Percentiles rank a stretch among this genome's conserved stretches.
Evolutionary conservation across 2,797 vertebrate species (phyloP).

Genomic region (Chelmon rostratus): DNA sequence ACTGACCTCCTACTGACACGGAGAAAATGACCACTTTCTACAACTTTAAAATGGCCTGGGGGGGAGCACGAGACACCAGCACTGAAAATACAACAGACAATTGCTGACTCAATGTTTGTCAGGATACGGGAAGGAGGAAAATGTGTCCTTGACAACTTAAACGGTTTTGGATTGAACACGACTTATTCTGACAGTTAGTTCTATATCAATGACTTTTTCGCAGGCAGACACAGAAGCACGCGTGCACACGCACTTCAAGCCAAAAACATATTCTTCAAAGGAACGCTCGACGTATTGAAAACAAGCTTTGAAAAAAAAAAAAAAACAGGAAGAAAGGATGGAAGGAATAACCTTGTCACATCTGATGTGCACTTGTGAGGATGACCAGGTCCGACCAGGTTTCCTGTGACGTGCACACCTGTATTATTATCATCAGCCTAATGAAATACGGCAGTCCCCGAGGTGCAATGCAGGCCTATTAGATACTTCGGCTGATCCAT

Average conservation of each 20-base stretch:
- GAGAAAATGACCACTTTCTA: constrained; percentile 82
- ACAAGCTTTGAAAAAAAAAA: constrained; percentile 14
- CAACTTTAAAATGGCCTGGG: constrained; percentile 75
- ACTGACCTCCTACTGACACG: constrained; percentile 78
- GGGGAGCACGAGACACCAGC: constrained; percentile 63
- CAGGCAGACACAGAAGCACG: constrained; percentile 35
- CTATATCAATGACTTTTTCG: constrained; percentile 74
- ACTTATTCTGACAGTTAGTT: constrained; percentile 82
- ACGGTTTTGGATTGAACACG: constrained; percentile 79
- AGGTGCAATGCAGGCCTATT: constrained; percentile 64
- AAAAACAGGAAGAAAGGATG: background rate
- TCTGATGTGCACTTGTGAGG: constrained; percentile 30
- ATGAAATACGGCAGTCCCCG: constrained; percentile 75
- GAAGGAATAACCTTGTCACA: constrained; percentile 35
- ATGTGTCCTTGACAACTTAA: constrained; percentile 83
- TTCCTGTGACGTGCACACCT: constrained; percentile 54
- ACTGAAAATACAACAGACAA: constrained; percentile 79
- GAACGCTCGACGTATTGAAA: constrained; percentile 33
- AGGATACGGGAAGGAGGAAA: constrained; percentile 76
- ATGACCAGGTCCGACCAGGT: constrained; percentile 40
- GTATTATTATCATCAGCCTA: constrained; percentile 62
- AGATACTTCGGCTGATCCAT: constrained; percentile 62
- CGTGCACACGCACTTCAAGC: constrained; percentile 39
- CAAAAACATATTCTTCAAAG: constrained; percentile 62
- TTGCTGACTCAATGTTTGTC: constrained; percentile 82